Base-by-base conservation (phyloP, 2,888 invertebrate genomes). In the Ramazzottius varieornatus region DNA sequence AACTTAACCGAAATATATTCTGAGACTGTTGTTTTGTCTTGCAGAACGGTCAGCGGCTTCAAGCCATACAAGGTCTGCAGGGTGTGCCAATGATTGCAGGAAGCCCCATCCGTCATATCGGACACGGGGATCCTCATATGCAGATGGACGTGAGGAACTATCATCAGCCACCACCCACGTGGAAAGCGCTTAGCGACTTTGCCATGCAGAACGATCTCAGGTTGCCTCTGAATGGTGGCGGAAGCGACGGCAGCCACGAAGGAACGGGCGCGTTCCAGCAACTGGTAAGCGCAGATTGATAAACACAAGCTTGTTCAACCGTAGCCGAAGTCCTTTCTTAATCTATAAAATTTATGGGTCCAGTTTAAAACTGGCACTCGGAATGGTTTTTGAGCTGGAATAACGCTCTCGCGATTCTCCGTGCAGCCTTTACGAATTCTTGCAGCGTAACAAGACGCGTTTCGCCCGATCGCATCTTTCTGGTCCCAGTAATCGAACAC, bases 41-140 rank as follows among this genome's bases (percentile, higher is more conserved):
- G 72, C 83, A 92, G 91, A 91, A 91, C 80, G 92, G 92, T 71
- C 84, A 91, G 70, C 89, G 91, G 76, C 80, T 92, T 4, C n/a
- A 16, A 77, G 89, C 88, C 69, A 89, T 90, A 78, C 89, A 89
- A 74, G 85, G 86, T 71, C 87, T 92, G 86, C 91, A 93, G 75
- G 91, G 91, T 67, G 92, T 98, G 71, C 94, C 96, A 32, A 87
- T 98, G 85, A 90, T 96, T 68, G 96, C 96, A 63, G 88, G 90
- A 63, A 90, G 92, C 70, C 80, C 81, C 1, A 78, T 79, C 1
- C 75, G 78, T 13, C 78, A 80, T 70, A 78, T 54, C 29, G 54
- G 54, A 4, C 75, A 70, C 72, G 73, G 46, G 72, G 71, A 68
- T 70, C 86, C 88, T 67, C 87, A 87, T 1, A 80, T 86, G 67